These are phyloP conservation scores for Pelosia muscerda DNA, from an alignment of 2,888 invertebrate species.

Conservation along the genomic window DNA sequence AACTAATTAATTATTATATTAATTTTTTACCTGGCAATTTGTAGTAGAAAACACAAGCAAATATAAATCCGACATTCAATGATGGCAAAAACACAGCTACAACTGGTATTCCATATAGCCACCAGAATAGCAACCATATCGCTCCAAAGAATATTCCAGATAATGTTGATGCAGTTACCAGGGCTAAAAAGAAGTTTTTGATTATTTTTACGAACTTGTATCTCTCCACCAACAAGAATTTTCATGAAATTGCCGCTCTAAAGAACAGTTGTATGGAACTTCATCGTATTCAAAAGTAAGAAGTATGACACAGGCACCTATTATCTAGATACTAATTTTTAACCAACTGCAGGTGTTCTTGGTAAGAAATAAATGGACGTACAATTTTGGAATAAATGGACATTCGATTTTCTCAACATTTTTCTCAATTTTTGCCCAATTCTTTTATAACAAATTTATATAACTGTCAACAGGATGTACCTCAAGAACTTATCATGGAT, in stretches of 20 bases:
- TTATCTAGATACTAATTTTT: neutral
- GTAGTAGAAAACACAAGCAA: slow-evolving; percentile 87
- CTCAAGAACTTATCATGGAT: no score
- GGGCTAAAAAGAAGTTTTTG: slow-evolving; percentile 74
- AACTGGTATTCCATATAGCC: slow-evolving; percentile 87
- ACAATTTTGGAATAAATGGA: no score
- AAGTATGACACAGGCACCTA: no score
- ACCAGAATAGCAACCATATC: slow-evolving; percentile 88
- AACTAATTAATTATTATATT: no score
- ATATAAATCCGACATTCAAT: slow-evolving; percentile 88
- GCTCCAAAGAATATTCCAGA: slow-evolving; percentile 87
- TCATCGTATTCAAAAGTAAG: no score
- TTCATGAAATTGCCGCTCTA: no score
- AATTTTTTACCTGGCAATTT: slow-evolving; percentile 86
- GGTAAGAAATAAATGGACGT: no score
- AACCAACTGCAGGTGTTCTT: neutral
- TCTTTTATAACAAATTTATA: no score
- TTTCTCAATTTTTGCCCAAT: no score
- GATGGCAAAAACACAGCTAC: slow-evolving; percentile 87
- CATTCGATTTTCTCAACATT: no score
- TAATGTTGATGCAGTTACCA: slow-evolving; percentile 79
- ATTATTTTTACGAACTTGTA: neutral
- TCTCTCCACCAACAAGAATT: neutral
- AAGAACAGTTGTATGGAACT: no score
- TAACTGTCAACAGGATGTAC: no score